Evolutionary conservation across 2,113 vertebrate species (phyloP).

Genomic region (Tupaia tana): DNA sequence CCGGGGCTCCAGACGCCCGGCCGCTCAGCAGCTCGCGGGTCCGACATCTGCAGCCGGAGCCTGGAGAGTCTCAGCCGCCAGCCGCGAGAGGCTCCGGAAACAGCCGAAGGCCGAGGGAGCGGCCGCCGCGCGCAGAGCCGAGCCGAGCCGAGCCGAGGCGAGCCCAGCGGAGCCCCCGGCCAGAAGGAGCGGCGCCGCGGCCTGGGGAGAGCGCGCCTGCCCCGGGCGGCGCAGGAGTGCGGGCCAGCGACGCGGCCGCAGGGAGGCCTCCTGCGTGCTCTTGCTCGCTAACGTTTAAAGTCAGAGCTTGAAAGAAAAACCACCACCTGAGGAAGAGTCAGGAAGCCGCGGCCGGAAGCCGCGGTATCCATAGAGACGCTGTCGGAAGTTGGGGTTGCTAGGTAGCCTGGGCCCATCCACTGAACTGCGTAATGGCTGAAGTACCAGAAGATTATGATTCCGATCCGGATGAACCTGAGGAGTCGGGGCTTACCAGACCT

Average conservation of each 20-base stretch:
- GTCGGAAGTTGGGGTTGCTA: slow-evolving; percentile 80
- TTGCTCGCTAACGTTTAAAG: not conserved
- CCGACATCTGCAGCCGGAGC: slow-evolving; percentile 81
- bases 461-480: not conserved
- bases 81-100: slow-evolving; percentile 55
- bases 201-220: not conserved
- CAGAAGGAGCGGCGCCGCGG: not conserved
- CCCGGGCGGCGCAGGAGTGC: not conserved
- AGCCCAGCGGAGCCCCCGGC: not conserved
- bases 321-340: not conserved
- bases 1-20: slow-evolving; percentile 52
- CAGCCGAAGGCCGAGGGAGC: slow-evolving; percentile 42
- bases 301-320: not conserved
- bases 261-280: not conserved
- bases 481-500: not conserved
- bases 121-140: not conserved
- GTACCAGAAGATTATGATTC: not conserved
- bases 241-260: fast-evolving
- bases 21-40: slow-evolving; percentile 44
- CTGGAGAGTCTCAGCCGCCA: not conserved
- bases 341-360: slow-evolving; percentile 73
- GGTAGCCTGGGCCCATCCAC: not conserved
- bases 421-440: slow-evolving; percentile 28
- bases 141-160: slow-evolving; percentile 11
- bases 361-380: slow-evolving; percentile 79